phyloP scores from a whole-genome alignment of 2,888 invertebrate species.

The Ptychoptera contaminata region DNA sequence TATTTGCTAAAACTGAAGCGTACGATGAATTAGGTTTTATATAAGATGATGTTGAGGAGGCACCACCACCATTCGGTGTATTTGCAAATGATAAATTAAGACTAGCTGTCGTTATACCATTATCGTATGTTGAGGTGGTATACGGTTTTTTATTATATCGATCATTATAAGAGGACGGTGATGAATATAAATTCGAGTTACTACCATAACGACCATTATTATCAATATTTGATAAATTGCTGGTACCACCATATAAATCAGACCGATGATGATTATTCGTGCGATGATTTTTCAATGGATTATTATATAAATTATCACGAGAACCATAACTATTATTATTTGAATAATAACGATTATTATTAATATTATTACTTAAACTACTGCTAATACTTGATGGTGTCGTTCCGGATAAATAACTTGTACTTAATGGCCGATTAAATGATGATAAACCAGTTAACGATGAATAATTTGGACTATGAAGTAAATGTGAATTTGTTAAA shows the following conservation, averaged over 20 bases:
- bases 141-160: conserved; percentile 28
- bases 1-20: background rate
- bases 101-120: conserved; percentile 31
- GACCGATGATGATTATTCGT: conserved; percentile 19
- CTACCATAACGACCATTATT: conserved; percentile 9
- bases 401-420: conserved; percentile 8
- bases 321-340: conserved; percentile 19
- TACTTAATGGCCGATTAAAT: conserved; percentile 21
- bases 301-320: conserved; percentile 25
- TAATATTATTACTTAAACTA: too few species aligned
- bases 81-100: conserved; percentile 18
- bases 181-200: conserved; percentile 17
- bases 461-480: too few species aligned
- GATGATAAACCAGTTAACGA: conserved; percentile 12
- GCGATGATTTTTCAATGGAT: conserved; percentile 15
- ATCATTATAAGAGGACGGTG: conserved; percentile 20
- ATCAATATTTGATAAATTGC: conserved; percentile 3
- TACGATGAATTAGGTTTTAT: background rate
- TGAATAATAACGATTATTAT: conserved; percentile 20
- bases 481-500: too few species aligned
- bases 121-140: conserved; percentile 24
- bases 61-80: conserved; percentile 1
- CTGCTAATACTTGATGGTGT: background rate
- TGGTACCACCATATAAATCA: conserved; percentile 8
- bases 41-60: background rate